A percentile compares a stretch with the other conserved stretches of the same genome.
These are phyloP conservation scores for Limnephilus rhombicus DNA, from an alignment of 2,888 invertebrate species.

Conservation along the genomic window DNA sequence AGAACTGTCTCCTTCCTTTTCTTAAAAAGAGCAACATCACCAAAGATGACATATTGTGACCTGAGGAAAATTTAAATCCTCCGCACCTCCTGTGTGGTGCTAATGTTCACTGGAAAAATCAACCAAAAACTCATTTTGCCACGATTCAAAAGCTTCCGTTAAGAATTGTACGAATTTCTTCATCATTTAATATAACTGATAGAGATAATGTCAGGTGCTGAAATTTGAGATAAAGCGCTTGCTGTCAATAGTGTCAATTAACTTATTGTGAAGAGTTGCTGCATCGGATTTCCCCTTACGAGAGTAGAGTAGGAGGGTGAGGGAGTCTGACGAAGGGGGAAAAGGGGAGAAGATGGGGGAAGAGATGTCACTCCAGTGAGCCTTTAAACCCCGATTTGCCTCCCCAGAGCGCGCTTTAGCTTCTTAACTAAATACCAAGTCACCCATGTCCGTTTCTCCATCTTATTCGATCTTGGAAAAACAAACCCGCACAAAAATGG, in stretches of 20 bases:
- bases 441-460: constrained; percentile 15
- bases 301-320: not conserved
- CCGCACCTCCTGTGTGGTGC: no score
- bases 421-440: constrained; percentile 2
- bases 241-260: not conserved
- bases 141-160: not conserved
- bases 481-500: not conserved
- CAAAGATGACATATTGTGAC: no score
- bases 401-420: not conserved
- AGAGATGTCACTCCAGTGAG: constrained; percentile 14
- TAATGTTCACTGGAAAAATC: no score
- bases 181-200: not conserved
- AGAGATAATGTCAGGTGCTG: constrained; percentile 22
- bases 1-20: no score
- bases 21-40: no score
- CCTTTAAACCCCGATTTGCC: not conserved
- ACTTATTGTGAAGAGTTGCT: not conserved
- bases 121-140: no score
- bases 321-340: not conserved
- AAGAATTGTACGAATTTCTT: not conserved
- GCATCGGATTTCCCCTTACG: not conserved
- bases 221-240: constrained; percentile 17
- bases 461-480: not conserved
- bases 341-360: not conserved
- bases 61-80: no score